Evolutionary conservation across 2,113 vertebrate genomes (phyloP), one percentile per base, ranked within the genome.

Genomic region (Ceyx melanurus): DNA sequence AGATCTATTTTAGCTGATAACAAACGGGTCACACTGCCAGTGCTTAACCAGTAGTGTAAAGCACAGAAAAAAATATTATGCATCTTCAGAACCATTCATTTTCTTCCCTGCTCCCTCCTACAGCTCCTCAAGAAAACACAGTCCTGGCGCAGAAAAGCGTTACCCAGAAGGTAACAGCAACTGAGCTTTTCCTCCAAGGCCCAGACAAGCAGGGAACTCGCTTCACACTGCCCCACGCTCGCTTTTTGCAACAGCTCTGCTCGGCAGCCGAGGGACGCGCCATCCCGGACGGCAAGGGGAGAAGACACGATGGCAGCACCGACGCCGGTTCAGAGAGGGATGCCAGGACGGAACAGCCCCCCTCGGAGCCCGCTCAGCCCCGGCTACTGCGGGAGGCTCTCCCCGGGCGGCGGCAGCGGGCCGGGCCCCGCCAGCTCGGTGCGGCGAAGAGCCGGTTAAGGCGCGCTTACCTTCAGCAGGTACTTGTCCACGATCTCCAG

Each of bases 401-500:
- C 60, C 60, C 35, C 23, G 23, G 57, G n/a, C 26, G 20, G 57
- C 53, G 28, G 56, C 56, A 58, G n/a, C 56, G 31, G 54, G 37
- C 53, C 9, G 28, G 28, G 23, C 28, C 17, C 46, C 18, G 15
- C 33, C 13, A 4, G 26, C 25, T 53, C 25, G 25, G 51, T 25
- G 13, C 46, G 46, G 19, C 46, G 19, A 46, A 46, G 46, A 20
- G 46, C 46, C 2, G 13, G 13, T 18, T 19, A 17, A 15, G 2
- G n/a, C 6, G 17, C 54, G 4, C 73, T 81, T 86, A 99, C 99
- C 99, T 99, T 99, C 56, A 99, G 98, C 91, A 99, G 98, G 97
- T 99, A 99, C 96, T 99, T 99, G 96, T 99, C 99, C 91, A 99
- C 97, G 22, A 99, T 99, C 90, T 99, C 98, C 91, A 98, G 97